Percentiles rank a stretch among this genome's conserved stretches.
Evolutionary conservation across 2,113 vertebrate genomes (phyloP).

Genomic region (Saguinus imperator): DNA sequence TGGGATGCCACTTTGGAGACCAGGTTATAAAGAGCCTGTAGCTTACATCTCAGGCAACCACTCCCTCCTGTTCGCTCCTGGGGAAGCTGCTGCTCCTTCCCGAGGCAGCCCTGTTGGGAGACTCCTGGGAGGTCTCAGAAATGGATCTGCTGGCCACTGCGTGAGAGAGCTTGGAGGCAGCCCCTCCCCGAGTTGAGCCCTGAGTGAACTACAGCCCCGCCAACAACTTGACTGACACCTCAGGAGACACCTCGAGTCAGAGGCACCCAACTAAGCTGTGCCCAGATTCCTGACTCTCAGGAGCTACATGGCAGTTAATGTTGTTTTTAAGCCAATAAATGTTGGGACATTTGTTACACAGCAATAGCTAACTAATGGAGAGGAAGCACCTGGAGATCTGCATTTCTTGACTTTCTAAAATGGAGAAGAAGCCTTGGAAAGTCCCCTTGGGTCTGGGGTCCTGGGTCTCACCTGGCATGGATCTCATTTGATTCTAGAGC

Average conservation of each 20-base stretch:
- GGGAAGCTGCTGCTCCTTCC: not conserved
- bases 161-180: not conserved
- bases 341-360: not conserved
- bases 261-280: not conserved
- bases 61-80: not conserved
- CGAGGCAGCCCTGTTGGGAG: fast-evolving
- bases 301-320: not conserved
- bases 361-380: not conserved
- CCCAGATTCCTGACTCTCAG: not conserved
- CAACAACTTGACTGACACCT: not conserved
- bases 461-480: not conserved
- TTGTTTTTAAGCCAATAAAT: not conserved
- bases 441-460: too few relatives aligned
- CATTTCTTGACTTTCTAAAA: not conserved
- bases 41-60: not conserved
- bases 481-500: not conserved
- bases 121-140: fast-evolving
- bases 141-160: fast-evolving
- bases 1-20: not conserved
- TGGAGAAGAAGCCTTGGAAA: not conserved
- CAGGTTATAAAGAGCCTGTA: not conserved
- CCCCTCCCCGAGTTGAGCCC: not conserved
- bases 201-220: not conserved
- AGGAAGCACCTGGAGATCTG: not conserved
- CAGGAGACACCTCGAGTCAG: not conserved